Evolutionary conservation across 2,797 vertebrate species (phyloP), one percentile per base, ranked within the genome.

Genomic region (Hemitrygon akajei): DNA sequence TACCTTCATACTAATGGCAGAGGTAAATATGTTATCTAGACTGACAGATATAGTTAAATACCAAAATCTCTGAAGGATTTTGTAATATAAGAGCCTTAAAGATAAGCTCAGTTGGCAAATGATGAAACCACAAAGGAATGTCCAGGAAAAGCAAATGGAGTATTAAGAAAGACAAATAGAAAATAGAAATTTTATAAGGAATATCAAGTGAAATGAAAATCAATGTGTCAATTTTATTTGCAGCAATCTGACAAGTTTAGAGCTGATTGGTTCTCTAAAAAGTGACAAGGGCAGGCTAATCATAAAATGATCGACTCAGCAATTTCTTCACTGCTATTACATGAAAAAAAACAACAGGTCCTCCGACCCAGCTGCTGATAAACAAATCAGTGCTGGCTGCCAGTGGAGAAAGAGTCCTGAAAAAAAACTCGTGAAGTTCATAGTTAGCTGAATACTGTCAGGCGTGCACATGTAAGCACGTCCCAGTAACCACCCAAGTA

Each of bases 201-300:
- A 47, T 69, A 91, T 73, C 69, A 91, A 34, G 89, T 47, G 71
- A 91, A 37, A 71, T 73, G 69, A 73, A 91, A 91, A 73, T 16
- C 63, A 91, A 47, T 40, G 10, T 73, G 71, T 91, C 34, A 91
- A 73, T 91, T 91, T 91, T 91, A 20, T 91, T 91, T 69, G n/a
- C 16, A 69, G 87, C 69, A 27, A 73, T 25, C 34, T 73, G 66
- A 27, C 69, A 27, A 25, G 37, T 71, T 73, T 25, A 71, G 69
- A 91, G 34, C 7, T 0, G 37, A 20, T 40, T 91, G 34, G 37
- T 47, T 22, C 66, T 12, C 20, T 73, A 91, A 91, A 91, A 9
- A 25, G n/a, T 91, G 89, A 91, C 66, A 91, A 89, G 66, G 37
- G 66, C 18, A 71, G 7, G 37, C 22, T 91, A 73, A 91, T 91